A percentile compares a stretch with the other conserved stretches of the same genome.
Conservation (phyloP, 2,888 invertebrate species). For the Drosophila barbarae region DNA sequence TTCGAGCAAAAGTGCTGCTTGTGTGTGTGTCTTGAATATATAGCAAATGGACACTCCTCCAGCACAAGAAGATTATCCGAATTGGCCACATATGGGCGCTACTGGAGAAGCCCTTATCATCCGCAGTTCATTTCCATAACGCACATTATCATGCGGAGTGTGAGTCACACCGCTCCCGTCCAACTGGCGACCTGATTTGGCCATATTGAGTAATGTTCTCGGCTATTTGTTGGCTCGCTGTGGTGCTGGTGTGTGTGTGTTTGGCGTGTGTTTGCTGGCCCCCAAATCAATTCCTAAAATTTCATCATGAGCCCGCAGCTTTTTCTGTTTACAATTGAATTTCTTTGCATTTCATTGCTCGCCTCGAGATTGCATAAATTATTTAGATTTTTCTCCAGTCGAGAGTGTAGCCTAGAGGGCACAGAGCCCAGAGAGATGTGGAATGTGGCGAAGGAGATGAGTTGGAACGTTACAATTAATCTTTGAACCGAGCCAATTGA, state of each 20-base stretch:
- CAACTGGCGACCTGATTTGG: slow-evolving; percentile 27
- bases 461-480: slow-evolving; percentile 54
- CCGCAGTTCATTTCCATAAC: slow-evolving; percentile 33
- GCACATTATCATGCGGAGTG: slow-evolving; percentile 12
- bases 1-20: slow-evolving; percentile 8
- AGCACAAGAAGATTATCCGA: slow-evolving; percentile 1
- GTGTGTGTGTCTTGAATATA: background rate
- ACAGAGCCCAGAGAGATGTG: background rate
- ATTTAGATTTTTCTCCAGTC: slow-evolving; percentile 53
- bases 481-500: slow-evolving; percentile 62
- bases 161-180: slow-evolving; percentile 19
- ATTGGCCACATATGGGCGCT: slow-evolving; percentile 18
- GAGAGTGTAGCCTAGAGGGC: background rate
- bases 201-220: slow-evolving; percentile 30
- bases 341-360: slow-evolving; percentile 57
- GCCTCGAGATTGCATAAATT: slow-evolving; percentile 66
- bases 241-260: background rate
- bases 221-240: slow-evolving; percentile 12
- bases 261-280: slow-evolving; percentile 41
- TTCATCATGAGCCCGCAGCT: slow-evolving; percentile 61
- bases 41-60: background rate
- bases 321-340: slow-evolving; percentile 61
- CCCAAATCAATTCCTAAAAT: slow-evolving; percentile 61
- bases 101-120: slow-evolving; percentile 24
- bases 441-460: background rate